Percentiles rank a stretch among this genome's conserved stretches.
Evolutionary conservation across 2,888 invertebrate genomes (phyloP).

Genomic region (Celastrina argiolus): DNA sequence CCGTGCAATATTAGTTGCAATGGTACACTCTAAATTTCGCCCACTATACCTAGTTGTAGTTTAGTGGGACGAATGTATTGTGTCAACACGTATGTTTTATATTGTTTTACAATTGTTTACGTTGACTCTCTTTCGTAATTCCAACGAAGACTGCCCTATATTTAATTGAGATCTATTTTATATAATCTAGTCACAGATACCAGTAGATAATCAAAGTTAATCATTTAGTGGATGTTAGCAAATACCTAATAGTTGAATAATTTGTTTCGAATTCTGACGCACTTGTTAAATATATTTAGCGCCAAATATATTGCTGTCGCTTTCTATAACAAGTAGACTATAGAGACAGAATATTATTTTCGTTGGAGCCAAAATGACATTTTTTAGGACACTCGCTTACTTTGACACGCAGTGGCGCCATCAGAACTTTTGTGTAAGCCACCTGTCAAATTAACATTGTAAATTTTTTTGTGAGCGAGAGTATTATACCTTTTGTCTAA

Average conservation of each 20-base stretch:
- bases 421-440: neutral
- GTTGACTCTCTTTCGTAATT: conserved; percentile 70
- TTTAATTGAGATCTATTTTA: conserved; percentile 76
- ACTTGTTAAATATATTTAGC: neutral
- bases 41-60: conserved; percentile 36
- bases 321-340: neutral
- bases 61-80: conserved; percentile 47
- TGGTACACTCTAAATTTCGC: neutral
- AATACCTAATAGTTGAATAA: conserved; percentile 31
- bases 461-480: neutral
- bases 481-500: neutral
- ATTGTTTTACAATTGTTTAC: conserved; percentile 63
- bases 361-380: neutral
- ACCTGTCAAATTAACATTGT: neutral
- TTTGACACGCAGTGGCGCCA: neutral
- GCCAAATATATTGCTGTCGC: neutral
- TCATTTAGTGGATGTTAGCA: conserved; percentile 53
- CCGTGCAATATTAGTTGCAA: neutral
- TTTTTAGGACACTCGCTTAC: neutral
- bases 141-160: conserved; percentile 77
- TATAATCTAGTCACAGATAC: conserved; percentile 73
- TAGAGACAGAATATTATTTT: neutral
- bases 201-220: conserved; percentile 61
- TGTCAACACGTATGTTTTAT: conserved; percentile 53
- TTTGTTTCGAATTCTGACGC: neutral